Percentiles rank a stretch among this genome's conserved stretches.
Conservation (phyloP, 2,113 vertebrate genomes). For the Leucosticte australis region DNA sequence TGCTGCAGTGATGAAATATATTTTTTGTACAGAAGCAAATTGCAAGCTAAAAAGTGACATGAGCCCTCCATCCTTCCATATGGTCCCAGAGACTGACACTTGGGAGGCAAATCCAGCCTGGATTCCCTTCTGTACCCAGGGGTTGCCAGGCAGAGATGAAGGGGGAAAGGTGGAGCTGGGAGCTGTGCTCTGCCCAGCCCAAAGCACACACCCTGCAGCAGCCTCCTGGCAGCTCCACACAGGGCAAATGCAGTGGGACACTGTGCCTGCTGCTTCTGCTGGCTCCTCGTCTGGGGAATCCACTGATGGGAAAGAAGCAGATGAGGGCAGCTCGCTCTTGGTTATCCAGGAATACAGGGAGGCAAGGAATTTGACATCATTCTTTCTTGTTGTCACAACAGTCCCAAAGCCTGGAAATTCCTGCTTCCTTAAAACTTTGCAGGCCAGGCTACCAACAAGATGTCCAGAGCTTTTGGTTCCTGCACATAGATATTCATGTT, state of each 20-base stretch:
- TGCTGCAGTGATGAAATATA: neutral
- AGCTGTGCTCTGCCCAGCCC: neutral
- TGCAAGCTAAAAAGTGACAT: neutral
- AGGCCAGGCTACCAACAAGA: neutral
- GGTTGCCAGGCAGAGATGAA: neutral
- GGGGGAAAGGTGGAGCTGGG: neutral
- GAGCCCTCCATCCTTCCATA: neutral
- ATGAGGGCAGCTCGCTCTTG: neutral
- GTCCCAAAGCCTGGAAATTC: constrained; percentile 1
- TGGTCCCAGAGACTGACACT: neutral
- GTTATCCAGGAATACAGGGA: neutral
- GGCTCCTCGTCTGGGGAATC: neutral
- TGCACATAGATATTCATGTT: neutral
- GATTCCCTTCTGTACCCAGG: neutral
- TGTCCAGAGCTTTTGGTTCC: neutral
- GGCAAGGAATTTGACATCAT: neutral
- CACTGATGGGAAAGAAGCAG: neutral
- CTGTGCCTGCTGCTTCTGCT: neutral
- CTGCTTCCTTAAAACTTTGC: constrained; percentile 16
- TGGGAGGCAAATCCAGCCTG: neutral
- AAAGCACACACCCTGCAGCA: neutral
- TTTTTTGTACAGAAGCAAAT: neutral
- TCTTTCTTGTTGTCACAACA: neutral
- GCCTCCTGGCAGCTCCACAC: neutral
- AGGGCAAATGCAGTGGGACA: neutral